phyloP scores from a whole-genome alignment of 2,888 invertebrate genomes.

The Lacanobia oleracea region DNA sequence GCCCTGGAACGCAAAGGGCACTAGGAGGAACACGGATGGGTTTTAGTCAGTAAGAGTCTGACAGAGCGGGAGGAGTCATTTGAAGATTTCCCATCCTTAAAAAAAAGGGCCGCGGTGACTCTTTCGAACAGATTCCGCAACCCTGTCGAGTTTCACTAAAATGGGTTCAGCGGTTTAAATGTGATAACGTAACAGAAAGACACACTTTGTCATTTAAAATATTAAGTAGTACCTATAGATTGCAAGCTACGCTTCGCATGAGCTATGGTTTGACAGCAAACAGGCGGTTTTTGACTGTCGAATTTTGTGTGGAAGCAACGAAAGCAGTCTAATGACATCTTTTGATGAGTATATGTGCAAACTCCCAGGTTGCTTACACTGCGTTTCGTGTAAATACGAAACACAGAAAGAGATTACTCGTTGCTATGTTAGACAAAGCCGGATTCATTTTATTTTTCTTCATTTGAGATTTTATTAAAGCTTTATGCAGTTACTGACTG shows the following conservation, averaged over 20 bases:
- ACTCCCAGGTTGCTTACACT: constrained; percentile 2
- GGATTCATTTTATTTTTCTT: constrained; percentile 37
- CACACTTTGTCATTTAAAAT: not conserved
- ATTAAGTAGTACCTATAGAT: not conserved
- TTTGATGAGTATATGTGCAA: not conserved
- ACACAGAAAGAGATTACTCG: not conserved
- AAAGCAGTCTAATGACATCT: not conserved
- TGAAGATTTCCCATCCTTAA: no score
- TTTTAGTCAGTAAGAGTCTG: no score
- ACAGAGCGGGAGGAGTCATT: no score
- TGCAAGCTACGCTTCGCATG: not conserved
- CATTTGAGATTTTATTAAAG: constrained; percentile 31
- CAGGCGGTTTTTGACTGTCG: not conserved
- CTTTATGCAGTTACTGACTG: constrained; percentile 51
- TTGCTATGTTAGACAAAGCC: constrained; percentile 24
- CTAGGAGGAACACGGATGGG: no score
- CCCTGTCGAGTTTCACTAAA: not conserved
- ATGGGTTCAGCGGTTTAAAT: not conserved
- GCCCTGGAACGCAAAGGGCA: no score
- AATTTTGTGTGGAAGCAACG: not conserved
- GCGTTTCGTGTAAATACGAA: no score
- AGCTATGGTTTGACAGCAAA: not conserved
- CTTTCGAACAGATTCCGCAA: no score
- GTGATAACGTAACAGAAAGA: not conserved
- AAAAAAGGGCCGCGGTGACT: no score